A percentile compares a stretch with the other conserved stretches of the same genome.
Evolutionary conservation across 2,888 invertebrate species (phyloP).

Genomic region (Rhagonycha lutea): DNA sequence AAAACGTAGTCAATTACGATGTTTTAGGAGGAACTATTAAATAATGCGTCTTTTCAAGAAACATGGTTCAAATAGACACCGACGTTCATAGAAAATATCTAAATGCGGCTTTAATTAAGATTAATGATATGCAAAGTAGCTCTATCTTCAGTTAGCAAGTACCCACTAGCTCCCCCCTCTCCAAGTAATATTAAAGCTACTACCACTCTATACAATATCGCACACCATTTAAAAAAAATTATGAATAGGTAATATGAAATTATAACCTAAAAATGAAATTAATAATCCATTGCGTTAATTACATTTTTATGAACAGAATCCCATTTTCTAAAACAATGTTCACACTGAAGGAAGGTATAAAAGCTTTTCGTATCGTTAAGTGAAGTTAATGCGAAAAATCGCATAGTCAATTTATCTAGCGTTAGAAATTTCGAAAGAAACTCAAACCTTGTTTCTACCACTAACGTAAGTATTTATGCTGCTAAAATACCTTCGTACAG

Average conservation of each 20-base stretch:
- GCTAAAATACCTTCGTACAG: slow-evolving; percentile 56
- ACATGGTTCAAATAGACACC: slow-evolving; percentile 50
- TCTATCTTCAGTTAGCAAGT: slow-evolving; percentile 52
- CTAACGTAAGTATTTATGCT: slow-evolving; percentile 54
- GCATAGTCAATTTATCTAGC: background rate
- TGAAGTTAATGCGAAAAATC: background rate
- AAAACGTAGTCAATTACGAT: slow-evolving; percentile 29
- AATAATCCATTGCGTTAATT: background rate
- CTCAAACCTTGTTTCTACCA: slow-evolving; percentile 52
- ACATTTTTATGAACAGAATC: background rate
- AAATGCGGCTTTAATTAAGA: slow-evolving; percentile 57
- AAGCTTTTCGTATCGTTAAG: background rate
- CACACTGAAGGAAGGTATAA: background rate
- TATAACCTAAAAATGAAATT: background rate
- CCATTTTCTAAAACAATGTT: background rate
- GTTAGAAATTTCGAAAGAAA: slow-evolving; percentile 17
- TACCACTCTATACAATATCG: slow-evolving; percentile 14
- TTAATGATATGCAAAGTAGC: slow-evolving; percentile 57
- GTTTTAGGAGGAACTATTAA: slow-evolving; percentile 27
- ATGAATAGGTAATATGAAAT: background rate
- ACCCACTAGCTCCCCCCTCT: slow-evolving; percentile 38
- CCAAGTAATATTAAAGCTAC: slow-evolving; percentile 19
- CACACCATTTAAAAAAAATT: slow-evolving; percentile 1
- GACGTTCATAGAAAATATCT: slow-evolving; percentile 53
- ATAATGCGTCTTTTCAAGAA: slow-evolving; percentile 43